These are phyloP conservation scores for Strix occidentalis DNA, from an alignment of 2,797 vertebrate genomes.

Conservation along the genomic window DNA sequence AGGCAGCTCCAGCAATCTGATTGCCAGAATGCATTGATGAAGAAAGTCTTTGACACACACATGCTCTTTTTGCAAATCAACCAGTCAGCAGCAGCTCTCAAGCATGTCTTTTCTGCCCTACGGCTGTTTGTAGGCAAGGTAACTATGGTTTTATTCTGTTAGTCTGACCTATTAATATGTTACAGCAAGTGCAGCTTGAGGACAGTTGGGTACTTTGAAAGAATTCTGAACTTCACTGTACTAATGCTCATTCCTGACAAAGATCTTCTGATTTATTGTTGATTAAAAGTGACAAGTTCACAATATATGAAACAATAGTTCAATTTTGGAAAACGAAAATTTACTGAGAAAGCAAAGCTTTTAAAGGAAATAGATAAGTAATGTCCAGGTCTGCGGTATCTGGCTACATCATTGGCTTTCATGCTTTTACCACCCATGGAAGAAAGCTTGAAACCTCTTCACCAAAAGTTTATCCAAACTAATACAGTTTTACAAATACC, in stretches of 20 bases:
- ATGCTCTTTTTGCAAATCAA: conserved; percentile 97
- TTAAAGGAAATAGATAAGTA: background rate
- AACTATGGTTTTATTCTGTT: background rate
- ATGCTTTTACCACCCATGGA: background rate
- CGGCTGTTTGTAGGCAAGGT: conserved; percentile 96
- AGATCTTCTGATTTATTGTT: background rate
- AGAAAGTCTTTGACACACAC: conserved; percentile 97
- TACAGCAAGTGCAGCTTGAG: background rate
- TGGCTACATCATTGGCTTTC: background rate
- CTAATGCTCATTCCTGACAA: background rate
- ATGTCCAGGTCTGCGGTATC: background rate
- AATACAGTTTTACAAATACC: background rate
- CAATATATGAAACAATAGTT: background rate
- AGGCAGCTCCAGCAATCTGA: conserved; percentile 92
- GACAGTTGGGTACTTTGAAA: background rate
- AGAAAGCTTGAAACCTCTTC: background rate
- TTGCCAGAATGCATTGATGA: conserved; percentile 93
- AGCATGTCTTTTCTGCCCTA: conserved; percentile 92
- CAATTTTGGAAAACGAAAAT: background rate
- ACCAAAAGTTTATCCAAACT: background rate
- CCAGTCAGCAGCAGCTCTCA: conserved; percentile 90
- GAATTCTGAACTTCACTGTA: background rate
- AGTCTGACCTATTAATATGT: background rate
- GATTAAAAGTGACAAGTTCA: background rate
- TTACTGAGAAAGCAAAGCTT: background rate